Conservation (phyloP, 2,113 vertebrate genomes). For the Heterotilapia buettikoferi region DNA sequence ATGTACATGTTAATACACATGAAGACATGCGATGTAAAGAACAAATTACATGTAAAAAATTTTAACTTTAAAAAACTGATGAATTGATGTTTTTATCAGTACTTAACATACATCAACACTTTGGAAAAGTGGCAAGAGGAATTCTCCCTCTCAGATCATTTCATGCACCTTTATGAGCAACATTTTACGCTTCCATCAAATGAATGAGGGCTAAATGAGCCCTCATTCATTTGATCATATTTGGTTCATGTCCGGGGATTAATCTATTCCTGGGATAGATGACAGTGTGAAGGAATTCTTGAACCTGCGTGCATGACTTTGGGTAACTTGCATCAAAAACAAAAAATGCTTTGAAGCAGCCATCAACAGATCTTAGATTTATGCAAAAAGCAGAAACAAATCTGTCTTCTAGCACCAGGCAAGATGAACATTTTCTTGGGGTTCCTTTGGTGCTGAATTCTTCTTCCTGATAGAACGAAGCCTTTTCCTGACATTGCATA, state of each 20-base stretch:
- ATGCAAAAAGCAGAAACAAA: neutral
- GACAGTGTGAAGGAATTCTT: neutral
- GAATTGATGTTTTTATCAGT: neutral
- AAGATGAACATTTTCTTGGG: neutral
- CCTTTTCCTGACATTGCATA: neutral
- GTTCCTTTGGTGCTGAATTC: neutral
- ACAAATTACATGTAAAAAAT: neutral
- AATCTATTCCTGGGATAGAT: neutral
- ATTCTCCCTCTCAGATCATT: too few species aligned
- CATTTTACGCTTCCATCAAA: neutral
- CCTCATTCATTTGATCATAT: neutral
- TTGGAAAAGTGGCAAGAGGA: too few species aligned
- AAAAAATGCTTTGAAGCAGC: neutral
- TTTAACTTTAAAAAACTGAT: neutral
- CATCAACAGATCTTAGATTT: neutral
- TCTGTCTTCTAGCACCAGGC: neutral
- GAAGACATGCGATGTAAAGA: neutral
- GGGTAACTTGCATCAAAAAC: neutral
- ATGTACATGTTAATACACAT: neutral
- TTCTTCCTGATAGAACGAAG: neutral
- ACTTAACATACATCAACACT: neutral
- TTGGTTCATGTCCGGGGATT: neutral
- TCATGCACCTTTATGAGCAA: too few species aligned
- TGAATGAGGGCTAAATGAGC: neutral
- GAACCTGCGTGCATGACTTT: neutral